Evolutionary conservation across 1,140 invertebrate genomes (phyloP), one percentile per base, ranked within the genome.

Genomic region (Cydia splendana): DNA sequence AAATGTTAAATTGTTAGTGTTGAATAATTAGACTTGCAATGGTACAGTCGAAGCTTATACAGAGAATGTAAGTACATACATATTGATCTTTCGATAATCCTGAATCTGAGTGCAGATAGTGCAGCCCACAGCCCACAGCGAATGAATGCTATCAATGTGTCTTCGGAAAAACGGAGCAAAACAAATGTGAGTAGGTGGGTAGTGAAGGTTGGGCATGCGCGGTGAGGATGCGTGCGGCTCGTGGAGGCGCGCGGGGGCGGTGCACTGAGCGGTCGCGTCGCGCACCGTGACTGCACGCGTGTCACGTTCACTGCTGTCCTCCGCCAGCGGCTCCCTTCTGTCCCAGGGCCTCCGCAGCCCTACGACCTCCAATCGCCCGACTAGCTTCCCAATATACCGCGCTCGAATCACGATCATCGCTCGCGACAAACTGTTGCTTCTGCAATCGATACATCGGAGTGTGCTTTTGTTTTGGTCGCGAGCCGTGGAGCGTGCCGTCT

Each of bases 391-490:
- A 4, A 48, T 12, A 38, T 24, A 30, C 75, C 48, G 51, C 2
- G 38, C 57, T 34, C 69, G 34, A 4, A 30, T 20, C 75, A 38
- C 12, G 69, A 67, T 42, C 45, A 48, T 20, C 73, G 18, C 75
- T 30, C 57, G 57, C 13, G 18, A 65, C 83, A 79, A 88, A 82
- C 87, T 89, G 87, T 89, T 88, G 88, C 85, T 85, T 77, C 45
- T 48, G 53, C 76, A 82, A 87, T 89, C 88, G 82, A 89, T 89
- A 85, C 62, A 67, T 30, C 73, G 71, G 57, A 79, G 80, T 87
- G 85, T 87, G 85, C 81, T 84, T 89, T 88, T 89, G 88, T 89
- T 89, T 85, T 89, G 85, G 77, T 86, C 77, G 77, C 80, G 73
- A 80, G 75, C 74, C 9, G 67, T 12, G 53, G 53, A 67, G 65